Evolutionary conservation across 2,888 invertebrate genomes (phyloP), one percentile per base, ranked within the genome.

Genomic region (Pristionchus maxplancki): DNA sequence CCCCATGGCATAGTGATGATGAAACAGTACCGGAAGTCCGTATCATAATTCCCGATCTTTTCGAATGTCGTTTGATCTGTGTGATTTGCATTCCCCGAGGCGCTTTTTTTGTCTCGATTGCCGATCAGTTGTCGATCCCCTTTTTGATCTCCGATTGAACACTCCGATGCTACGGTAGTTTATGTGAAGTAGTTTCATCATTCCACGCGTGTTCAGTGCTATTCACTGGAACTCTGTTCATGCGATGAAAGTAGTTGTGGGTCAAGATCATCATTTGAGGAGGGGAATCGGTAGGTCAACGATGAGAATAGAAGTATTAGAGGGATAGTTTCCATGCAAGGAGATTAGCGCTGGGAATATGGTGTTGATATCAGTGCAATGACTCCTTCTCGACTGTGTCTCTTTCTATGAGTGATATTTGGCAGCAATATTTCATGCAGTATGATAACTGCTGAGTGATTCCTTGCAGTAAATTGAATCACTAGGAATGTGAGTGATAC

Each of bases 261-360:
- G 71, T 71, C 71, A 71, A 71, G 71, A 71, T 37, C 71, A 71
- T 71, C 71, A 37, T 34, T 71, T 37, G 71, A 71, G n/a, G 71
- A 71, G 15, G 24, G 11, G 17, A 37, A 20, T 71, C 37, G 17
- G 71, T 37, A 34, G 24, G 58, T 58, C n/a, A 58, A n/a, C 2
- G 58, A n/a, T 58, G 58, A 4, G 64, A 34, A 31, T 17, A 1
- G 31, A 67, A 67, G 58, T 67, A 34, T 67, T 71, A 37, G 67
- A 11, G 67, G 28, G 67, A 67, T 67, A 31, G 24, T 71, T 24
- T 31, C 71, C 71, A 71, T 17, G 64, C 64, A 31, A 28, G 31
- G 64, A 13, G 71, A 37, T 71, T 71, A 71, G 34, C 37, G 34
- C 37, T 71, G 15, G 64, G 64, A 64, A 64, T 28, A n/a, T 28